Evolutionary conservation across 1,140 invertebrate species (phyloP).

Genomic region (Brachionus angularis): DNA sequence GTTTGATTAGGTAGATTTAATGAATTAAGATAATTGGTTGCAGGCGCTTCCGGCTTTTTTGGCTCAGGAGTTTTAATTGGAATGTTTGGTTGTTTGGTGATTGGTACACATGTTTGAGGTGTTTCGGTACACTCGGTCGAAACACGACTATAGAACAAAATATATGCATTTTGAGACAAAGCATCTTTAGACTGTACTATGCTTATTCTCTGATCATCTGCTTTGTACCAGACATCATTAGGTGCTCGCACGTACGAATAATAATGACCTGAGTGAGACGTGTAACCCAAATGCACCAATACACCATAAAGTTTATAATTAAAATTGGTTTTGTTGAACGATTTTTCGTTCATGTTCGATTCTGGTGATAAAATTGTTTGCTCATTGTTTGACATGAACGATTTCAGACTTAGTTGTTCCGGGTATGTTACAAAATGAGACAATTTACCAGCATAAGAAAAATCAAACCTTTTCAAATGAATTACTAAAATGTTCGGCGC

Average conservation of each 20-base stretch:
- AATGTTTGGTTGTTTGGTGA: not conserved
- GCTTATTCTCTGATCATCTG: constrained; percentile 35
- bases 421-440: constrained; percentile 39
- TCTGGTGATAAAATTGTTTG: not conserved
- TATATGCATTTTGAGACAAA: constrained; percentile 34
- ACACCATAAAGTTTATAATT: constrained; percentile 43
- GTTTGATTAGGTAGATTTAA: too few relatives aligned
- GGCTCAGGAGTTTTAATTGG: not conserved
- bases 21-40: not conserved
- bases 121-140: not conserved
- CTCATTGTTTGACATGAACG: constrained; percentile 18
- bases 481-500: constrained; percentile 30
- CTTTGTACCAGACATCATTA: constrained; percentile 40
- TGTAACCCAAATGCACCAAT: constrained; percentile 29
- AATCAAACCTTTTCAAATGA: constrained; percentile 42
- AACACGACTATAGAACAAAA: constrained; percentile 34
- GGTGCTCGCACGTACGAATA: constrained; percentile 25
- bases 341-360: too few relatives aligned
- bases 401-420: constrained; percentile 25
- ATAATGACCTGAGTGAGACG: constrained; percentile 41
- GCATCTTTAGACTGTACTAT: not conserved
- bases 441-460: constrained; percentile 34
- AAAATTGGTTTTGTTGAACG: too few relatives aligned
- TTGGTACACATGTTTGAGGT: not conserved
- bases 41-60: not conserved